Base-by-base conservation (phyloP, 1,140 invertebrate genomes). In the Rhopalosiphum padi region DNA sequence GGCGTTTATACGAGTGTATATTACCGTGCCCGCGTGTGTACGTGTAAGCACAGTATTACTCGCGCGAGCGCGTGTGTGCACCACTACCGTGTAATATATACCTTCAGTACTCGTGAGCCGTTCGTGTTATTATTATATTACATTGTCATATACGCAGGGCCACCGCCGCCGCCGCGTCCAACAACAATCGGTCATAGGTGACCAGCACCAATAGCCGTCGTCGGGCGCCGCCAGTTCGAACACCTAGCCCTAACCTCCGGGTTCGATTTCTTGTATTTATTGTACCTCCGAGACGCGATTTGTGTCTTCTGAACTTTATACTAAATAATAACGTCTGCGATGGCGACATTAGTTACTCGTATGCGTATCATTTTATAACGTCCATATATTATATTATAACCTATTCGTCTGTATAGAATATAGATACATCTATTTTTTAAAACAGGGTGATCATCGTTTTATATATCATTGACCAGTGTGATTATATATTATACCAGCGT, bases 261-360 rank as follows among this genome's bases (percentile, higher is more conserved):
- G 25, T 68, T 90, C 15, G 53, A 68, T 90, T 68, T 90, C 55
- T 68, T 8, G 25, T 89, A 90, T 68, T 90, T 90, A 90, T 60
- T n/a, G 37, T 37, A 41, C 89, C 89, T 90, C 7, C 25, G 37
- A 90, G 53, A 90, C 88, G 53, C 60, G 18, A 90, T 41, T 41
- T 60, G 88, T n/a, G 22, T 23, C 21, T 89, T 89, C 37, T 0
- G 87, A 11, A n/a, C n/a, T 37, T 68, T 68, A 68, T 68, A 68
- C 60, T 30, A 46, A 89, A 89, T 35, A 35, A 55, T 7, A 55
- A 90, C 88, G 18, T 90, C 88, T 21, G 1, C 37, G 23, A 60
- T 15, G 6, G 25, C 15, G 89, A 43, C 89, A 68, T 90, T 90
- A 25, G 85, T 85, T 85, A 68, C 83, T 85, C 83, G 48, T 51